A percentile compares a stretch with the other conserved stretches of the same genome.
Conservation (phyloP, 2,888 invertebrate genomes). For the Podabrus alpinus region DNA sequence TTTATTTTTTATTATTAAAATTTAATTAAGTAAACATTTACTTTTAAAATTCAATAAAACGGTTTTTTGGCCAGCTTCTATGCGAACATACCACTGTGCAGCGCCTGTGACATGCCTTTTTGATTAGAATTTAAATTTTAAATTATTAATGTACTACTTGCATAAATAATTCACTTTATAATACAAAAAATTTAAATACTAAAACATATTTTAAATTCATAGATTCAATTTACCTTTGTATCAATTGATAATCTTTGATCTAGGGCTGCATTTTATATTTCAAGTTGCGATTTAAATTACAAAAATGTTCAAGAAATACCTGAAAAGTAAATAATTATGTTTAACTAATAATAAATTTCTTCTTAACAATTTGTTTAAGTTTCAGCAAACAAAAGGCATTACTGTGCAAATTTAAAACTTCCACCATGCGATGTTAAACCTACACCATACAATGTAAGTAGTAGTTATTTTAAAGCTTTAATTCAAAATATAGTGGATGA, state of each 20-base stretch:
- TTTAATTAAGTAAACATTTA: too few relatives aligned
- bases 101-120: not conserved
- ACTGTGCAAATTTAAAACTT: constrained; percentile 18
- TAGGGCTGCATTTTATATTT: not conserved
- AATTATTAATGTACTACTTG: not conserved
- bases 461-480: not conserved
- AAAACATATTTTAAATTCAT: not conserved
- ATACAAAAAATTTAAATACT: constrained; percentile 8
- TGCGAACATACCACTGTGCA: too few relatives aligned
- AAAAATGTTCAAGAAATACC: not conserved
- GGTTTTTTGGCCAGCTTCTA: too few relatives aligned
- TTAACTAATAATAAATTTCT: not conserved
- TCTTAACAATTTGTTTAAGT: not conserved
- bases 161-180: not conserved
- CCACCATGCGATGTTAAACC: constrained; percentile 49
- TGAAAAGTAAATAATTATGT: not conserved
- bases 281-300: not conserved
- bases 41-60: too few relatives aligned
- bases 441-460: constrained; percentile 48
- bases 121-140: not conserved
- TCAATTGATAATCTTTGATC: not conserved
- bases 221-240: not conserved
- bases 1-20: too few relatives aligned
- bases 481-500: too few relatives aligned
- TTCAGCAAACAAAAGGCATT: not conserved